Evolutionary conservation across 2,113 vertebrate genomes (phyloP), one percentile per base, ranked within the genome.

Genomic region (Pimephales promelas): DNA sequence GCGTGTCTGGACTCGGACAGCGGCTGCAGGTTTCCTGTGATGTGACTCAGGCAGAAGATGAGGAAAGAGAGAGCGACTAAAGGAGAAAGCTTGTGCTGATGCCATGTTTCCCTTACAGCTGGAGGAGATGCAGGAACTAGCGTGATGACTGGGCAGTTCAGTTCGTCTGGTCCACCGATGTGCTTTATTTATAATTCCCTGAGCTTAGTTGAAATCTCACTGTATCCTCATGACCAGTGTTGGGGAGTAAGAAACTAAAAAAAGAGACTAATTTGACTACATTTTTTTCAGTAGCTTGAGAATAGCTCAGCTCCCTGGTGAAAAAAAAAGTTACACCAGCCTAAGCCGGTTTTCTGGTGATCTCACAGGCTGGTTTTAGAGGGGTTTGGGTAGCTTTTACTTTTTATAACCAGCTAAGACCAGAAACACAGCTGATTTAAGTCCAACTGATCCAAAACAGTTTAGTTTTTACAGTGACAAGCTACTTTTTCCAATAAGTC

Each of bases 101-200:
- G 52, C 45, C 24, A 10, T 61, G 56, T 78, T 62, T 26, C n/a
- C 8, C 36, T 45, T 61, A 45, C n/a, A 61, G 22, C 76, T 61
- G 54, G n/a, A 43, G 56, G 34, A 78, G 76, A 61, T 18, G 16
- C 56, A 78, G 56, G 54, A 78, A 61, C 56, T 26, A 57, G 18
- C 20, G 20, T 28, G 74, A 77, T 77, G 72, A 75, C 28, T 34
- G 76, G 76, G 74, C 75, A 43, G 75, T n/a, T 18, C n/a, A 20
- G 75, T 45, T 56, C 59, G 49, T 80, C 59, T 80, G 78, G 59
- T 80, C 43, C 43, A 80, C 78, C 10, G 61, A 80, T 80, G 26
- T 45, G 78, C 43, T 80, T 80, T 80, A 47, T 28, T 45, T 62
- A 24, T 57, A 57, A 28, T 34, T 36, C 64, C 34, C 64, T 68